Base-by-base conservation (phyloP, 2,113 vertebrate species). In the Chelonoidis abingdonii region DNA sequence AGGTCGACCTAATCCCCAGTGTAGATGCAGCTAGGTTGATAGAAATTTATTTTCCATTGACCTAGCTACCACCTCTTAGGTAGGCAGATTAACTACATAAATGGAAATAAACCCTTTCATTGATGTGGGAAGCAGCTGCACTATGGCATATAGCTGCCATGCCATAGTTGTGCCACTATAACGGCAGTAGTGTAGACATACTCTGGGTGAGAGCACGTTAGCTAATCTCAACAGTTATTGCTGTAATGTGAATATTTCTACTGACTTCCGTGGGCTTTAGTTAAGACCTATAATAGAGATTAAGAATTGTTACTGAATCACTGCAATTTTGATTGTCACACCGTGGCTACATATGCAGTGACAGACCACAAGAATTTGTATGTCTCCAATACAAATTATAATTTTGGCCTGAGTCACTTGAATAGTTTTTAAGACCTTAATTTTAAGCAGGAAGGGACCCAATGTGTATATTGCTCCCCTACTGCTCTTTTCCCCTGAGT, bases 391-490 rank as follows among this genome's bases (percentile, higher is more conserved):
- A 79, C 94, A 87, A 95, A 88, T 91, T 91, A 94, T 86, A 93
- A 80, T 86, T 93, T 82, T 91, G 35, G n/a, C 93, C 59, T 95
- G 76, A 97, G 41, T 41, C 90, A 84, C 57, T 44, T 0, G 35
- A 90, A 84, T 88, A 86, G 94, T 96, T 97, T 95, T 83, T 97
- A 91, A 97, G 91, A 52, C 80, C 35, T 94, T 96, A 91, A 89
- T 97, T 92, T 95, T 78, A 83, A 95, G 79, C 59, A 5, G 2
- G 91, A 95, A 96, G 89, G 93, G 72, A 56, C n/a, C 59, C 2
- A 3, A 6, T n/a, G 53, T 97, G 76, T 8, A 3, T 92, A 59
- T 91, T 97, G 72, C 27, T 81, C 72, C 53, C 80, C 59, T 38
- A 25, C 88, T 81, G 90, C 94, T 59, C 89, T 92, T 88, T 83